A percentile compares a stretch with the other conserved stretches of the same genome.
Conservation (phyloP, 1,140 invertebrate genomes). For the Procambarus clarkii region DNA sequence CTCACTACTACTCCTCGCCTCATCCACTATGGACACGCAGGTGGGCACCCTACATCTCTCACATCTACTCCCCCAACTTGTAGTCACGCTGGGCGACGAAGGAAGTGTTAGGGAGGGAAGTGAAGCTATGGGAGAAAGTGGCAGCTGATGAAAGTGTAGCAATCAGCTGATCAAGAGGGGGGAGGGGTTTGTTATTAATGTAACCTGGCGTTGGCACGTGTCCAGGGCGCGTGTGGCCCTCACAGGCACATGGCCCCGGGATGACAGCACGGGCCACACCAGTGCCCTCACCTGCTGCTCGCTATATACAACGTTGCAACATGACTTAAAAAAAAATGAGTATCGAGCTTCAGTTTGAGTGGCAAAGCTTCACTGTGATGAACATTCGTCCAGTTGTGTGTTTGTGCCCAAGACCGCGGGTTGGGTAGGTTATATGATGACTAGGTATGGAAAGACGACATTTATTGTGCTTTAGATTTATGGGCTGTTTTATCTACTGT, state of each 20-base stretch:
- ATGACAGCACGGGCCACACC: too few relatives aligned
- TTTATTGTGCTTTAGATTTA: too few relatives aligned
- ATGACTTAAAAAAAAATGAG: too few relatives aligned
- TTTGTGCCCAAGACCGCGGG: too few relatives aligned
- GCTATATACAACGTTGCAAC: too few relatives aligned
- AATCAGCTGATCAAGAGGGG: not conserved
- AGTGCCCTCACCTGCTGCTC: too few relatives aligned
- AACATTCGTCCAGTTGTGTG: too few relatives aligned
- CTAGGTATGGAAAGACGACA: too few relatives aligned
- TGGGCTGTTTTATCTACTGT: too few relatives aligned
- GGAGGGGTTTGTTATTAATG: not conserved
- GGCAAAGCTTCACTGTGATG: too few relatives aligned
- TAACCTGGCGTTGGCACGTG: not conserved
- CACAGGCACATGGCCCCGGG: not conserved
- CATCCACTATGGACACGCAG: not conserved
- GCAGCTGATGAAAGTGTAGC: not conserved
- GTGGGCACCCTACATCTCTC: not conserved
- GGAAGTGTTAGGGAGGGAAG: not conserved
- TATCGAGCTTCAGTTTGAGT: too few relatives aligned
- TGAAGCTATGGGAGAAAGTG: not conserved
- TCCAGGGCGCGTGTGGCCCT: not conserved
- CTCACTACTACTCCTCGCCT: not conserved
- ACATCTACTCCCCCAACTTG: not conserved
- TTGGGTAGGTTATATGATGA: too few relatives aligned
- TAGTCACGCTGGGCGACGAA: not conserved